Conservation (phyloP, 2,797 vertebrate genomes). For the Neosilurus mollespiculum region DNA sequence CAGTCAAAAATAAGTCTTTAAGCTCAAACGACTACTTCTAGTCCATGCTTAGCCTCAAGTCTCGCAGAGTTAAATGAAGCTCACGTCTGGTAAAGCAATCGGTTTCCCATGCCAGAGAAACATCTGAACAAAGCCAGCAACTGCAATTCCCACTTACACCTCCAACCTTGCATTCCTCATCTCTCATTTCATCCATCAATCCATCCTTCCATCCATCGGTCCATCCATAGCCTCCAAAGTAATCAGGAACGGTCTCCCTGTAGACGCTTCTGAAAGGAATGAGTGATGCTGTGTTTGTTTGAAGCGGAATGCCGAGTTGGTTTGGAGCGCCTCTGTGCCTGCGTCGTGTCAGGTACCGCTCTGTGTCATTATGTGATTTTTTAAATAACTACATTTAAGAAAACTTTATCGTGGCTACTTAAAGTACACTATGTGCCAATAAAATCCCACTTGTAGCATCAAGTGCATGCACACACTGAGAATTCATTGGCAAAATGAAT, state of each 20-base stretch:
- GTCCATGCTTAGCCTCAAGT: not conserved
- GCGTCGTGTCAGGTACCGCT: not conserved
- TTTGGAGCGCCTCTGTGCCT: not conserved
- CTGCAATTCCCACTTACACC: conserved; percentile 37
- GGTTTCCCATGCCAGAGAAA: conserved; percentile 32
- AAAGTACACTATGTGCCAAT: conserved; percentile 16
- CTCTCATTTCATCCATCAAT: conserved; percentile 44
- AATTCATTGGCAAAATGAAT: not conserved
- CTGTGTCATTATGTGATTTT: not conserved
- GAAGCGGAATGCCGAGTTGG: conserved; percentile 13
- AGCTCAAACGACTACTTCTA: not conserved
- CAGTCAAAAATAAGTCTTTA: not conserved
- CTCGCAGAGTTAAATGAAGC: conserved; percentile 29
- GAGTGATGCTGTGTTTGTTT: not conserved
- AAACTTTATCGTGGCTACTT: conserved; percentile 12
- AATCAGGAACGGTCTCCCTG: conserved; percentile 10
- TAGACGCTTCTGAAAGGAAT: conserved; percentile 14
- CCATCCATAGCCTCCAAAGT: conserved; percentile 28
- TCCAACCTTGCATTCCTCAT: conserved; percentile 39
- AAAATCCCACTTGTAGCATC: conserved; percentile 20
- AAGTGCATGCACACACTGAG: conserved; percentile 3
- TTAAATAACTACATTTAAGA: not conserved
- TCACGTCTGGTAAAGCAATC: conserved; percentile 52
- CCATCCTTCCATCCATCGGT: conserved; percentile 1
- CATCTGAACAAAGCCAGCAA: conserved; percentile 34